Evolutionary conservation across 2,888 invertebrate species (phyloP).

Genomic region (Scelioninae gen. 1): DNA sequence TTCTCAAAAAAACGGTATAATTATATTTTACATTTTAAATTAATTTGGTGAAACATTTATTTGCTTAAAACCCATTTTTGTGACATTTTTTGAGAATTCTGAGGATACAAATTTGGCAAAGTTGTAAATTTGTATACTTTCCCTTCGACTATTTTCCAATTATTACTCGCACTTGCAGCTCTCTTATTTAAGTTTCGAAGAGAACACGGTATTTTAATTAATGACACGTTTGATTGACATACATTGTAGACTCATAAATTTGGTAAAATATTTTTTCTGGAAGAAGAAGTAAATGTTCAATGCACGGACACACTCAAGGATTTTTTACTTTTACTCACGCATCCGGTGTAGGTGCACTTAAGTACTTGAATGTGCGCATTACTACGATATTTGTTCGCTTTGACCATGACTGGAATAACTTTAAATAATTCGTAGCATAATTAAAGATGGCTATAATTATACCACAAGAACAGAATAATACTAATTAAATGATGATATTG

Average conservation of each 20-base stretch:
- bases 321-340: slow-evolving; percentile 61
- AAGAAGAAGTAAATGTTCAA: slow-evolving; percentile 33
- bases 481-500: neutral
- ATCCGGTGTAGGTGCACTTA: slow-evolving; percentile 42
- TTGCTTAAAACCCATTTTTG: slow-evolving; percentile 16
- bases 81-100: neutral
- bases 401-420: slow-evolving; percentile 66
- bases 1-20: neutral
- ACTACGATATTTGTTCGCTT: slow-evolving; percentile 42
- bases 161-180: neutral
- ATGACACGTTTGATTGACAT: slow-evolving; percentile 20
- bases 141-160: slow-evolving; percentile 29
- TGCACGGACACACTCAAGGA: slow-evolving; percentile 46
- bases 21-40: too few relatives aligned
- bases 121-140: slow-evolving; percentile 29
- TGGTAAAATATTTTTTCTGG: slow-evolving; percentile 24
- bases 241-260: slow-evolving; percentile 34
- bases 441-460: slow-evolving; percentile 46
- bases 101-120: slow-evolving; percentile 33
- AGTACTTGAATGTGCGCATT: slow-evolving; percentile 18
- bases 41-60: slow-evolving; percentile 3
- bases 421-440: slow-evolving; percentile 58
- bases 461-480: neutral
- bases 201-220: slow-evolving; percentile 30
- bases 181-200: slow-evolving; percentile 16